phyloP scores from a whole-genome alignment of 2,797 vertebrate species.

The Falco concolor region DNA sequence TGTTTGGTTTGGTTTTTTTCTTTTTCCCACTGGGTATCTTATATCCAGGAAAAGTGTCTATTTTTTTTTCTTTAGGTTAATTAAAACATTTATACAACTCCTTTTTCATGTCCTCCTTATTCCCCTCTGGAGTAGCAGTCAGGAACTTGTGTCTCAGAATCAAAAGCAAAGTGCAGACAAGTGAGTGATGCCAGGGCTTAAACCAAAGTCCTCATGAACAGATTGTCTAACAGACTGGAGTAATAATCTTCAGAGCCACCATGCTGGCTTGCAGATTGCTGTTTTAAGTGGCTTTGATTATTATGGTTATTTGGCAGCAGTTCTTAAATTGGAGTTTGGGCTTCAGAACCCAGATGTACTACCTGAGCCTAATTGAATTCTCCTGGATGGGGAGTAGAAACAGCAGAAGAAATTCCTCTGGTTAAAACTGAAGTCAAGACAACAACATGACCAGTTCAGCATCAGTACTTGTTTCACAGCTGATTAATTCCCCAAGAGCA shows the following conservation, averaged over 20 bases:
- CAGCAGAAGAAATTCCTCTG: not conserved
- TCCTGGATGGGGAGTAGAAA: not conserved
- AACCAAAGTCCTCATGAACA: constrained; percentile 54
- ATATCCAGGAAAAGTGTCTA: not conserved
- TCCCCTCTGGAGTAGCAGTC: not conserved
- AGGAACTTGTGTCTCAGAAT: constrained; percentile 17
- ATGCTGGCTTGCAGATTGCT: constrained; percentile 65
- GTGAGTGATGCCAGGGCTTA: constrained; percentile 45
- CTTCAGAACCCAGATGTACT: not conserved
- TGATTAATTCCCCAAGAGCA: not conserved
- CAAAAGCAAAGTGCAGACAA: constrained; percentile 56
- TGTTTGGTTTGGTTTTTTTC: not conserved
- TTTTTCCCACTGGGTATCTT: not conserved
- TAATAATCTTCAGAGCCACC: constrained; percentile 65
- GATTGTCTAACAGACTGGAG: constrained; percentile 66
- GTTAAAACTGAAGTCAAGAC: not conserved
- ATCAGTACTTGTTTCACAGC: not conserved
- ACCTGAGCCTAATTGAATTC: constrained; percentile 28
- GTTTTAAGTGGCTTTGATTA: constrained; percentile 65
- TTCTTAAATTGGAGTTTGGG: constrained; percentile 46
- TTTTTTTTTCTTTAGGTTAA: not conserved
- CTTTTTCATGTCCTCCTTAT: not conserved
- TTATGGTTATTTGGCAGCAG: constrained; percentile 56
- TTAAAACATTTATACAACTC: not conserved
- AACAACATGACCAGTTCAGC: not conserved